Conservation (phyloP, 2,797 vertebrate genomes). For the Heteromormyrus szaboi region DNA sequence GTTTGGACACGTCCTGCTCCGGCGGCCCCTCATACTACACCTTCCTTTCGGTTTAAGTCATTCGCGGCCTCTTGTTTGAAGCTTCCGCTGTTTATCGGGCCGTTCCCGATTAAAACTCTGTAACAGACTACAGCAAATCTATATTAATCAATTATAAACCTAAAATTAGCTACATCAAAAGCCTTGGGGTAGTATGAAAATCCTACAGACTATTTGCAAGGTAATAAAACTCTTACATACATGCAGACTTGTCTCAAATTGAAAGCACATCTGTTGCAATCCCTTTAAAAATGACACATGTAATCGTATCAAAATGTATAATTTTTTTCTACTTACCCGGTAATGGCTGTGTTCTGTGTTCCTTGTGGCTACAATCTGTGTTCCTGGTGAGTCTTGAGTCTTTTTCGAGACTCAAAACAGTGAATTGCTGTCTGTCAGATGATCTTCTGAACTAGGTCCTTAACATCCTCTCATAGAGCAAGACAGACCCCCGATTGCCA, state of each 20-base stretch:
- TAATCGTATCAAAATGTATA: background rate
- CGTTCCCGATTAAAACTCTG: background rate
- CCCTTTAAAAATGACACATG: background rate
- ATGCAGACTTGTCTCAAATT: background rate
- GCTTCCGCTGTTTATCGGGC: background rate
- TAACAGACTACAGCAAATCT: background rate
- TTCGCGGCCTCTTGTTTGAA: background rate
- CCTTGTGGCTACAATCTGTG: background rate
- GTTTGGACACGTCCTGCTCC: background rate
- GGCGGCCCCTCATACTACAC: background rate
- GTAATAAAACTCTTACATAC: background rate
- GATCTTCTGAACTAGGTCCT: background rate
- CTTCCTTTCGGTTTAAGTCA: background rate
- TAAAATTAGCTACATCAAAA: background rate
- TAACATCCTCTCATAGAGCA: background rate
- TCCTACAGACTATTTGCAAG: background rate
- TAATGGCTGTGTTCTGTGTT: background rate
- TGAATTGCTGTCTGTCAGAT: background rate
- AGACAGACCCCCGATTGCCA: constrained; percentile 63
- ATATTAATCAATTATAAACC: background rate
- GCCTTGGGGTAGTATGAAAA: background rate
- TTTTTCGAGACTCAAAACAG: background rate
- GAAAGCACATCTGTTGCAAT: background rate
- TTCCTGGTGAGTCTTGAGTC: background rate
- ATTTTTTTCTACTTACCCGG: background rate